These are phyloP conservation scores for Thomomys bottae DNA, from an alignment of 2,113 vertebrate species.

Conservation along the genomic window DNA sequence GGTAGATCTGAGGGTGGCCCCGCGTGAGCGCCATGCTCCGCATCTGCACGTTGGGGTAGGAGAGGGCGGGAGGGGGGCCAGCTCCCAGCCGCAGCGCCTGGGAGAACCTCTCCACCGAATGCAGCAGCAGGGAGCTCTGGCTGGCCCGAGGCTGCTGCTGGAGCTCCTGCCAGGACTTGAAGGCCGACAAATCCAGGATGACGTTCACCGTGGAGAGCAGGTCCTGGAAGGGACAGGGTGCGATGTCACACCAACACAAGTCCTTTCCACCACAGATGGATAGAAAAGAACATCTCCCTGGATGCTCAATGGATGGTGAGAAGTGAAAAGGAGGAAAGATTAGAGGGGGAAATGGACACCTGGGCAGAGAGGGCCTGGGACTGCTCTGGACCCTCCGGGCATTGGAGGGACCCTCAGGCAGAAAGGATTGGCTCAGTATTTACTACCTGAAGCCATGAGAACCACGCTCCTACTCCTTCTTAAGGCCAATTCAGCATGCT, in stretches of 20 bases:
- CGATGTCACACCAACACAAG: background rate
- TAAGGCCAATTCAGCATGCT: background rate
- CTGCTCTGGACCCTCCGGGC: background rate
- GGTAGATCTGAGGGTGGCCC: conserved; percentile 49
- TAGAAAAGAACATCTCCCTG: background rate
- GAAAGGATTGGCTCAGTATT: background rate
- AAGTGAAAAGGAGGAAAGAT: background rate
- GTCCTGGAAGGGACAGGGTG: conserved; percentile 84
- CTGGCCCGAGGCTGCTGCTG: background rate
- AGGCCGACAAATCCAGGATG: conserved; percentile 82
- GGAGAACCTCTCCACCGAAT: conserved; percentile 86
- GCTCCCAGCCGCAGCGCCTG: conserved; percentile 5
- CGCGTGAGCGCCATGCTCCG: conserved; percentile 60
- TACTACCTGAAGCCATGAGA: background rate
- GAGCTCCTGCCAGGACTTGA: conserved; percentile 41
- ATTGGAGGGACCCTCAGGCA: background rate
- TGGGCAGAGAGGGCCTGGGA: background rate
- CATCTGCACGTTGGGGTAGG: conserved; percentile 80
- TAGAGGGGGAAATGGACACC: background rate
- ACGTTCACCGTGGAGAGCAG: conserved; percentile 84
- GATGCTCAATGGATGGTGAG: background rate
- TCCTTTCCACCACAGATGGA: background rate
- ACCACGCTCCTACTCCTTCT: background rate
- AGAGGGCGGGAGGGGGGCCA: conserved; percentile 57
- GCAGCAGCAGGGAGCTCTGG: conserved; percentile 82